A percentile compares a stretch with the other conserved stretches of the same genome.
These are phyloP conservation scores for Hirundo rustica DNA, from an alignment of 2,797 vertebrate species.

Conservation along the genomic window DNA sequence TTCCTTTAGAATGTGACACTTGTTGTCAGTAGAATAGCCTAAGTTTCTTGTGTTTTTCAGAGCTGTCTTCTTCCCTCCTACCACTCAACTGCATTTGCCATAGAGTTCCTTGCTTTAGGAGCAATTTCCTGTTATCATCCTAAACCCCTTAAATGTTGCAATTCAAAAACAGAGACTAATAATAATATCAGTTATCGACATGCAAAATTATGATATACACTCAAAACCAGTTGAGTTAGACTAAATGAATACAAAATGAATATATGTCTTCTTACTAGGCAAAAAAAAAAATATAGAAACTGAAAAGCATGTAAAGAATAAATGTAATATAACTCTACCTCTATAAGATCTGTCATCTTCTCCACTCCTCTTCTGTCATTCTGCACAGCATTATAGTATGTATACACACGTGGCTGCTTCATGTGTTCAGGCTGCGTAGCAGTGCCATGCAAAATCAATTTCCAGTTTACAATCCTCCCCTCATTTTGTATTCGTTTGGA, in stretches of 20 bases:
- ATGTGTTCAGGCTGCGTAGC: constrained; percentile 90
- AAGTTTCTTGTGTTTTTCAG: not conserved
- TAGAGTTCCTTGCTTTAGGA: not conserved
- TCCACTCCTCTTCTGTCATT: constrained; percentile 95
- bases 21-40: not conserved
- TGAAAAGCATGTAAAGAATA: not conserved
- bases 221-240: not conserved
- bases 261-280: not conserved
- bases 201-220: not conserved
- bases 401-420: constrained; percentile 88
- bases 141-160: not conserved
- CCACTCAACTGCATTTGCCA: not conserved
- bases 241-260: not conserved
- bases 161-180: not conserved
- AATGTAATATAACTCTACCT: constrained; percentile 72
- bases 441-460: constrained; percentile 94
- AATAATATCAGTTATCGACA: not conserved
- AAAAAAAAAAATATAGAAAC: not conserved
- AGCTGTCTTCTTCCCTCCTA: not conserved
- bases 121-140: not conserved
- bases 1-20: not conserved
- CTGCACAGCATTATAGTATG: constrained; percentile 93
- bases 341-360: constrained; percentile 82
- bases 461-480: constrained; percentile 93
- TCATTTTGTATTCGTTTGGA: constrained; percentile 94